phyloP scores from a whole-genome alignment of 2,113 vertebrate genomes.

The Mesitornis unicolor region DNA sequence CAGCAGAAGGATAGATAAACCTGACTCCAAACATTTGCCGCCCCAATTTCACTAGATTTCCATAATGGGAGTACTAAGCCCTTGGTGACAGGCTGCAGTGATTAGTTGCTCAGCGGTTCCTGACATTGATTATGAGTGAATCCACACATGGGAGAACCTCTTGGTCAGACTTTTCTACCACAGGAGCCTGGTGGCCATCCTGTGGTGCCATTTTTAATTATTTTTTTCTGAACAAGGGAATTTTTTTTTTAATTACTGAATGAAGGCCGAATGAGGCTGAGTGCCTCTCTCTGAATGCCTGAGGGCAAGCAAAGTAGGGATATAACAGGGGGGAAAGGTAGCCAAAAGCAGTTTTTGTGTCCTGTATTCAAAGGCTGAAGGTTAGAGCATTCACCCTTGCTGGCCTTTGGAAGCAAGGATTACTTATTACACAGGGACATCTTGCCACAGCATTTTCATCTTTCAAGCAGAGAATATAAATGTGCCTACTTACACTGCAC shows the following conservation, averaged over 20 bases:
- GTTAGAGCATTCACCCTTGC: background rate
- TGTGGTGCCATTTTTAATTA: background rate
- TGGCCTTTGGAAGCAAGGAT: constrained; percentile 27
- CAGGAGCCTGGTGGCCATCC: background rate
- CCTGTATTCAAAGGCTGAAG: background rate
- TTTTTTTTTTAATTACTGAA: background rate
- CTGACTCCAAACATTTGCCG: background rate
- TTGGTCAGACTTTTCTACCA: background rate
- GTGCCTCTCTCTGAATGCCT: background rate
- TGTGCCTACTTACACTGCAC: background rate
- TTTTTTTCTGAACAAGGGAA: background rate
- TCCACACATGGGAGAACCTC: background rate
- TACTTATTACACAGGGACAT: constrained; percentile 22
- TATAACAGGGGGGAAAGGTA: background rate
- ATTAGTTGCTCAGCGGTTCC: background rate
- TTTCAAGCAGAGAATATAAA: background rate
- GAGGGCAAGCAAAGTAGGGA: background rate
- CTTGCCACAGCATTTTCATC: background rate
- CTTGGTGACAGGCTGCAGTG: background rate
- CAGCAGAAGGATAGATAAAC: background rate
- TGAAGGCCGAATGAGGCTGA: background rate
- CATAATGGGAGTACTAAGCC: background rate
- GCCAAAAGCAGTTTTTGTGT: background rate
- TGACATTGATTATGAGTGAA: background rate
- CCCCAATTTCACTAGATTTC: background rate